phyloP scores from a whole-genome alignment of 2,888 invertebrate species.

The Elysia crispata region DNA sequence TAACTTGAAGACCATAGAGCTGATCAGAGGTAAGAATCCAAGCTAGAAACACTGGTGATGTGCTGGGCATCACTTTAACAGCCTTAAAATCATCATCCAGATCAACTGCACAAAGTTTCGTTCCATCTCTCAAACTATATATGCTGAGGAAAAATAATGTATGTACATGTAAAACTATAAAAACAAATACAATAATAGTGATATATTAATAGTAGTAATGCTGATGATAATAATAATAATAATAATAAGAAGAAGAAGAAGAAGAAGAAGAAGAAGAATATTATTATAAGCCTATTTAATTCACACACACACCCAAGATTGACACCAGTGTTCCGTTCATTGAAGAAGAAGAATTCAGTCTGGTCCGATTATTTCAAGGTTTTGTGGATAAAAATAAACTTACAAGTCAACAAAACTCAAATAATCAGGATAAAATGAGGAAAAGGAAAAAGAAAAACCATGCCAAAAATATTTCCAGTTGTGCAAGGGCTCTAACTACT shows the following conservation, averaged over 20 bases:
- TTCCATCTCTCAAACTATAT: conserved; percentile 35
- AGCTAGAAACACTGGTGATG: conserved; percentile 43
- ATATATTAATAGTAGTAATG: neutral
- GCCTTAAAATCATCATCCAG: neutral
- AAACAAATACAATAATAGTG: neutral
- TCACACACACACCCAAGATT: too few species aligned
- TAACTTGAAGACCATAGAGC: conserved; percentile 43
- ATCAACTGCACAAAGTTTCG: neutral
- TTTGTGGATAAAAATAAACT: too few species aligned
- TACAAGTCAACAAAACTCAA: too few species aligned
- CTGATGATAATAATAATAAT: neutral
- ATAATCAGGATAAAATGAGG: too few species aligned
- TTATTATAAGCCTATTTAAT: too few species aligned
- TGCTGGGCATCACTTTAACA: conserved; percentile 23
- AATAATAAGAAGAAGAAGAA: conserved; percentile 18
- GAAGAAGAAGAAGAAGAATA: neutral
- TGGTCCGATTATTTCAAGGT: too few species aligned
- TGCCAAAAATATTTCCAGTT: too few species aligned
- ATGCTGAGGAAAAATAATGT: conserved; percentile 7
- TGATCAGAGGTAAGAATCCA: conserved; percentile 44
- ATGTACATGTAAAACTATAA: too few species aligned
- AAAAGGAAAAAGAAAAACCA: too few species aligned
- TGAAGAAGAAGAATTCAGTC: too few species aligned
- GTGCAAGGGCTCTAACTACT: too few species aligned
- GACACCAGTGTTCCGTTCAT: too few species aligned